Conservation (phyloP, 2,888 invertebrate species). For the Caenorhabditis sinica region DNA sequence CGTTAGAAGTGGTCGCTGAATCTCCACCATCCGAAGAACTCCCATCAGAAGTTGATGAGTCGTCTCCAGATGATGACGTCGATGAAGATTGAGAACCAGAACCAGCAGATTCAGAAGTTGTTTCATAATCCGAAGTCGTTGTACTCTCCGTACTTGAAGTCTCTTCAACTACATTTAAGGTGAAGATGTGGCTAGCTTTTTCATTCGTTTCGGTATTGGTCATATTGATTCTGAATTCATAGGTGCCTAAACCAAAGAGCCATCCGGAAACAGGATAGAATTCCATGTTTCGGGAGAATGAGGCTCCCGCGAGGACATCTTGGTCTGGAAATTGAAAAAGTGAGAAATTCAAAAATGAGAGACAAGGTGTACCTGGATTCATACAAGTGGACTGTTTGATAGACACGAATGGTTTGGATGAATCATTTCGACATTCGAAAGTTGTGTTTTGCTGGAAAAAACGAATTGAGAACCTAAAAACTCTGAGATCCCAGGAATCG, state of each 20-base stretch:
- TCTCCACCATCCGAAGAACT: neutral
- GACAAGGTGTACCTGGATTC: neutral
- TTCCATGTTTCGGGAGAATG: slow-evolving; percentile 3
- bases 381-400: slow-evolving; percentile 42
- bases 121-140: slow-evolving; percentile 5
- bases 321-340: slow-evolving; percentile 1
- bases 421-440: slow-evolving; percentile 40
- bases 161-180: slow-evolving; percentile 31
- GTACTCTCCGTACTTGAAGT: slow-evolving; percentile 20
- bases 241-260: slow-evolving; percentile 24
- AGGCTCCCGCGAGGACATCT: neutral
- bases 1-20: too few species aligned
- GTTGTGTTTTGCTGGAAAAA: slow-evolving; percentile 30
- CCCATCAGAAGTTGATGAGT: neutral
- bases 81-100: neutral
- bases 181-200: slow-evolving; percentile 38
- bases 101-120: neutral
- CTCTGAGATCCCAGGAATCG: too few species aligned
- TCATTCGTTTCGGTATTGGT: slow-evolving; percentile 31
- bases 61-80: neutral
- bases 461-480: neutral
- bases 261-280: slow-evolving; percentile 9
- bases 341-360: neutral
- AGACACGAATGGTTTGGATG: neutral
- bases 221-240: slow-evolving; percentile 52